Evolutionary conservation across 2,113 vertebrate genomes (phyloP).

Genomic region (Marmota flaviventris): DNA sequence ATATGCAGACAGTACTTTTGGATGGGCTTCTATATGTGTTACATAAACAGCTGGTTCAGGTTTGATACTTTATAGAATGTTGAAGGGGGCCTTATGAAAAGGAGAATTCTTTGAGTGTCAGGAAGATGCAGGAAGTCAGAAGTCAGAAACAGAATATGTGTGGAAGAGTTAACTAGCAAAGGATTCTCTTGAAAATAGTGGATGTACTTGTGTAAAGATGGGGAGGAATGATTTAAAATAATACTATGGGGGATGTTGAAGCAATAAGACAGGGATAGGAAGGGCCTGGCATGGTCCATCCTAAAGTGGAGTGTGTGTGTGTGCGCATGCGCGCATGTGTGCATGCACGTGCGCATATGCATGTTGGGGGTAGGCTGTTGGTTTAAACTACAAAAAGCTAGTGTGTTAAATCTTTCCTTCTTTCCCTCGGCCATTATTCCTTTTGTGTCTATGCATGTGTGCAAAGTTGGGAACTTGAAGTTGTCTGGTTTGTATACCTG

Average conservation of each 20-base stretch:
- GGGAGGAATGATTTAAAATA: background rate
- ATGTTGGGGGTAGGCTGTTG: background rate
- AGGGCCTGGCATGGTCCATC: background rate
- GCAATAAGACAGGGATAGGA: background rate
- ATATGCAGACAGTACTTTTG: background rate
- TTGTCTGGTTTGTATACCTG: background rate
- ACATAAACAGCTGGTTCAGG: background rate
- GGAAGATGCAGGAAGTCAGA: background rate
- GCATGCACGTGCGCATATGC: too few species aligned
- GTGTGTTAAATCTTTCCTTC: background rate
- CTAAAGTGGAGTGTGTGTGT: background rate
- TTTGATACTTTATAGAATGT: constrained; percentile 5
- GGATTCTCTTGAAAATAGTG: constrained; percentile 7
- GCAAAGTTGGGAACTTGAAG: background rate
- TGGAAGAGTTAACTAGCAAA: constrained; percentile 5
- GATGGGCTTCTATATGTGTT: background rate
- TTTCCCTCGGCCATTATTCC: background rate
- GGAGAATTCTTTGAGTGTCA: constrained; percentile 36
- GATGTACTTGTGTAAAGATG: background rate
- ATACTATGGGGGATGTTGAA: background rate
- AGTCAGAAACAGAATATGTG: background rate
- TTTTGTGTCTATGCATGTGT: background rate
- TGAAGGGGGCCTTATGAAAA: background rate
- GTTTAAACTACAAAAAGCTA: constrained; percentile 36
- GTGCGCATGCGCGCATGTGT: rapidly evolving